These are phyloP conservation scores for Phoxinus dragarum DNA, from an alignment of 2,797 vertebrate species.

Conservation along the genomic window DNA sequence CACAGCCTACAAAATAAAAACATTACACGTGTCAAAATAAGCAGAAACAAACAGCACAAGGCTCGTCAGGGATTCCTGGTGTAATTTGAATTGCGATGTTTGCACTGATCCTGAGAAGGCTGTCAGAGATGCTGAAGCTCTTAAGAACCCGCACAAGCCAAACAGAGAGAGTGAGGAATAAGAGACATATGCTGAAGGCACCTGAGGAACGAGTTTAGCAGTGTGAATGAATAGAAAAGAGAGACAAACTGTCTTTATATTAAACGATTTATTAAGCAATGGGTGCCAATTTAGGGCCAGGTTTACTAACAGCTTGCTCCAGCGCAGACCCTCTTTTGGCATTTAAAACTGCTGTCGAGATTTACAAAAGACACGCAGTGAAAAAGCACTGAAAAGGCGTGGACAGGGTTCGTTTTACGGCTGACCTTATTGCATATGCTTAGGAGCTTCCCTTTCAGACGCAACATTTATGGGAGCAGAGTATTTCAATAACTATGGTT, in stretches of 20 bases:
- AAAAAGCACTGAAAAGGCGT: no score
- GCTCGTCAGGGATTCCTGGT: constrained; percentile 58
- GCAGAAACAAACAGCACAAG: constrained; percentile 65
- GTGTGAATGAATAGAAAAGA: not conserved
- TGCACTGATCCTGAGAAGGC: constrained; percentile 67
- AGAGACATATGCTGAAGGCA: constrained; percentile 66
- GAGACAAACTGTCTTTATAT: not conserved
- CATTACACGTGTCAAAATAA: constrained; percentile 61
- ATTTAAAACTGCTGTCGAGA: no score
- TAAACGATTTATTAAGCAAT: not conserved
- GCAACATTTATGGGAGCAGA: no score
- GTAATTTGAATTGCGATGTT: constrained; percentile 69
- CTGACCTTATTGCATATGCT: no score
- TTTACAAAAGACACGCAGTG: no score
- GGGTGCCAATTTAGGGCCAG: not conserved
- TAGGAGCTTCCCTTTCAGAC: no score
- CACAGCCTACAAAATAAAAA: constrained; percentile 72
- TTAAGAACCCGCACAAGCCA: constrained; percentile 62
- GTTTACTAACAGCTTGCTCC: no score
- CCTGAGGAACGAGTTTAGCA: not conserved
- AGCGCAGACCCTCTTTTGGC: no score
- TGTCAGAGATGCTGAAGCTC: constrained; percentile 25
- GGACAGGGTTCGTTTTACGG: no score
- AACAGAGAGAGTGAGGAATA: constrained; percentile 67
- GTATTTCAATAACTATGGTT: no score